These are phyloP conservation scores for Notolepis coatsorum DNA, from an alignment of 2,797 vertebrate species.

Conservation along the genomic window DNA sequence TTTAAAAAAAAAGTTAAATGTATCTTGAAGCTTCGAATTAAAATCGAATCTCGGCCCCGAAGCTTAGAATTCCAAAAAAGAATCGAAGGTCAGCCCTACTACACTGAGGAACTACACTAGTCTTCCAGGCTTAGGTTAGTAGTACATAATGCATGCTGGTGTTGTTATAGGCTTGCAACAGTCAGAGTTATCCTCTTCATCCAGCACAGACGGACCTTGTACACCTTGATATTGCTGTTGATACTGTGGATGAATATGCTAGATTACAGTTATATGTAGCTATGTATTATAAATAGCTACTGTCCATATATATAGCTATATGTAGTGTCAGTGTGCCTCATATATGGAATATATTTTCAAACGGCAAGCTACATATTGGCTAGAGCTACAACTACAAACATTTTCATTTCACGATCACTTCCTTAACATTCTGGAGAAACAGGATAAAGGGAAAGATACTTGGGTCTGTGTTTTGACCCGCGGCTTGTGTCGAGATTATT, in stretches of 20 bases:
- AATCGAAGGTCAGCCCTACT: too few species aligned
- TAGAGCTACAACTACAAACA: not conserved
- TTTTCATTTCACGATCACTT: constrained; percentile 15
- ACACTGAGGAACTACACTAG: not conserved
- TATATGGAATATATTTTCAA: constrained; percentile 39
- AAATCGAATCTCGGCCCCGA: too few species aligned
- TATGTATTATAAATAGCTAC: too few species aligned
- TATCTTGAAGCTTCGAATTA: too few species aligned
- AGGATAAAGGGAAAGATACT: not conserved
- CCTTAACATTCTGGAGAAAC: not conserved
- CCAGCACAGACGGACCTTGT: constrained; percentile 61
- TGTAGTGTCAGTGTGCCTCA: constrained; percentile 52
- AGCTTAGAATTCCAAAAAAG: too few species aligned
- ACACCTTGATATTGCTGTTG: constrained; percentile 49
- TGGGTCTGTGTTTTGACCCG: constrained; percentile 52
- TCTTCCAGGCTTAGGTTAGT: constrained; percentile 27
- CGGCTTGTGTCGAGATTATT: constrained; percentile 34
- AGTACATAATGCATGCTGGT: constrained; percentile 11
- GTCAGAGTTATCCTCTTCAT: constrained; percentile 62
- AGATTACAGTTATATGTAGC: constrained; percentile 48
- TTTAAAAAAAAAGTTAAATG: too few species aligned
- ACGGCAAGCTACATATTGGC: constrained; percentile 37
- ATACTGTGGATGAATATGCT: constrained; percentile 46
- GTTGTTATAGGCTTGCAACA: constrained; percentile 30
- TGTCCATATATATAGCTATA: too few species aligned